Evolutionary conservation across 1,140 invertebrate species (phyloP).

Genomic region (Penaeus vannamei): DNA sequence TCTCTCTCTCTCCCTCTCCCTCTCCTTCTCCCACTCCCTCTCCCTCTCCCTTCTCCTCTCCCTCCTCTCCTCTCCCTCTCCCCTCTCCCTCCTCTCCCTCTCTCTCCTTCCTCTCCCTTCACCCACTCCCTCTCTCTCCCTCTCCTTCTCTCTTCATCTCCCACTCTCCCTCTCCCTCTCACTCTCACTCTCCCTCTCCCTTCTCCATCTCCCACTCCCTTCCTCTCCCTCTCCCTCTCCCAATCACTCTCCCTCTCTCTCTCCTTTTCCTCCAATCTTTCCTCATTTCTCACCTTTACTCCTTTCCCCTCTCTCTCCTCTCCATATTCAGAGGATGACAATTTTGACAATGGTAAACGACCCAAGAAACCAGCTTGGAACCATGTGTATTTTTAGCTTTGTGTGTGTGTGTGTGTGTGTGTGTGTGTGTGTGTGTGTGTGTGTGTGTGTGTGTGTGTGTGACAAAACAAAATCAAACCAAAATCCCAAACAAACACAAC

Average conservation of each 20-base stretch:
- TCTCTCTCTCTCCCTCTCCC: too few relatives aligned
- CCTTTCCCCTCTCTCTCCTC: background rate
- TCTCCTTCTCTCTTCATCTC: background rate
- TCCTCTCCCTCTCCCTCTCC: background rate
- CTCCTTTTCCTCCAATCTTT: background rate
- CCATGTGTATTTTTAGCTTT: too few relatives aligned
- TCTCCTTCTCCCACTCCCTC: background rate
- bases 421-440: too few relatives aligned
- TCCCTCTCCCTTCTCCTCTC: slow-evolving; percentile 19
- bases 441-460: too few relatives aligned
- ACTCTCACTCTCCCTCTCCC: background rate
- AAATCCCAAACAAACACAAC: too few relatives aligned
- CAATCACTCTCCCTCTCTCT: background rate
- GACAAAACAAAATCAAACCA: too few relatives aligned
- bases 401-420: too few relatives aligned
- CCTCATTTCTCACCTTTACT: background rate
- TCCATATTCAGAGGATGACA: too few relatives aligned
- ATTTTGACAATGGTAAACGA: too few relatives aligned
- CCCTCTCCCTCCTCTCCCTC: background rate
- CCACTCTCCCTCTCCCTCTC: background rate
- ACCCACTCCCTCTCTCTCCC: slow-evolving; percentile 11
- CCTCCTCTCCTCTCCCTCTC: too few relatives aligned
- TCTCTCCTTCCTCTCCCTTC: background rate
- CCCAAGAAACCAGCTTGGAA: too few relatives aligned
- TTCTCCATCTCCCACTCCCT: background rate